A percentile compares a stretch with the other conserved stretches of the same genome.
Evolutionary conservation across 2,888 invertebrate genomes (phyloP).

Genomic region (Eremobia ochroleuca): DNA sequence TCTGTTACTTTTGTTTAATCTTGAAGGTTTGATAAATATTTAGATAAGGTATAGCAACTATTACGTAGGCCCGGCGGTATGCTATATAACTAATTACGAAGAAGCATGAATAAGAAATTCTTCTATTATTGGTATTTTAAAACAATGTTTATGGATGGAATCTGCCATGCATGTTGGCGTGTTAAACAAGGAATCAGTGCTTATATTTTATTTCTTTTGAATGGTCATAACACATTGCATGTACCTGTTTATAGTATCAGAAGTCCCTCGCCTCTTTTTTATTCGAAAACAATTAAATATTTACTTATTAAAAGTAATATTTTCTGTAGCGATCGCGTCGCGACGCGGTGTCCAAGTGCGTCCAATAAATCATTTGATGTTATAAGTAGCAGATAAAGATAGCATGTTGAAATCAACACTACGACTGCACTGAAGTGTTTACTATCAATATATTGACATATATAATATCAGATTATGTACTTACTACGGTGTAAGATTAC

Average conservation of each 20-base stretch:
- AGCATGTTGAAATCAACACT: neutral
- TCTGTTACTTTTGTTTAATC: slow-evolving; percentile 52
- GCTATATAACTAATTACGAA: slow-evolving; percentile 41
- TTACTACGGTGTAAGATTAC: slow-evolving; percentile 10
- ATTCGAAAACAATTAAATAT: slow-evolving; percentile 2
- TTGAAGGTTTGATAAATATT: slow-evolving; percentile 27
- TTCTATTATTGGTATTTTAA: slow-evolving; percentile 29
- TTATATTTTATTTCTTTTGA: slow-evolving; percentile 80
- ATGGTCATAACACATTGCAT: slow-evolving; percentile 84
- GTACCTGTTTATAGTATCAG: slow-evolving; percentile 77
- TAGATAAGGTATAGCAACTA: slow-evolving; percentile 28
- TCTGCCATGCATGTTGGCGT: slow-evolving; percentile 67
- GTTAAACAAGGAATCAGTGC: slow-evolving; percentile 60
- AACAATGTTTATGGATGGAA: slow-evolving; percentile 35
- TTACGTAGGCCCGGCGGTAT: slow-evolving; percentile 26
- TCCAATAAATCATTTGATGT: slow-evolving; percentile 23
- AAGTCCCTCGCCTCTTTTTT: slow-evolving; percentile 76
- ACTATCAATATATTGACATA: slow-evolving; percentile 37
- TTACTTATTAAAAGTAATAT: neutral
- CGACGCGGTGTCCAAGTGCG: slow-evolving; percentile 10
- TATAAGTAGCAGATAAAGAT: slow-evolving; percentile 24
- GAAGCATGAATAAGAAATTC: slow-evolving; percentile 49
- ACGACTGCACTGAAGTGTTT: slow-evolving; percentile 31
- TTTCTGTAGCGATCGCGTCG: slow-evolving; percentile 7
- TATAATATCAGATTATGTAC: slow-evolving; percentile 39